Base-by-base conservation (phyloP, 2,797 vertebrate genomes). In the Telmatherina bonti region DNA sequence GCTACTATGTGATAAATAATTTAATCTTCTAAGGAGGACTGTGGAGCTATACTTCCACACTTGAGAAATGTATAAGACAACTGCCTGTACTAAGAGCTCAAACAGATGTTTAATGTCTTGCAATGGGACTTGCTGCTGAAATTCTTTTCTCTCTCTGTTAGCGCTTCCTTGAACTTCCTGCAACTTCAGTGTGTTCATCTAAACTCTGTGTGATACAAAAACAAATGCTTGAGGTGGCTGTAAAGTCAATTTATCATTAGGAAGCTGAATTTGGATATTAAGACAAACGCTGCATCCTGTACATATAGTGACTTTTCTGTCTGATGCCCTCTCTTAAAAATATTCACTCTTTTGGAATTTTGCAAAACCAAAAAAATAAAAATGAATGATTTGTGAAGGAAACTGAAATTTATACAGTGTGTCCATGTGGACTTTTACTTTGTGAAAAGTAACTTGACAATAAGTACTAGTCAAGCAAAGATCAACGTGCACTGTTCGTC, bases 31-130 rank as follows among this genome's bases (percentile, higher is more conserved):
- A 16, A 51, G 8, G 57, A 56, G 51, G 33, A 64, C 41, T 59
- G 70, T 49, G 9, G 16, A 64, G 62, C 54, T 62, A 15, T 33
- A 35, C 38, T 78, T 82, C 51, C 35, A 67, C 27, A 54, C 65
- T 75, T 16, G 49, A 81, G 54, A 85, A 85, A 72, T 54, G 33
- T 69, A 75, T 27, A 68, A 65, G 59, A 80, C 62, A 74, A 74
- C 59, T 62, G 56, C 5, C 62, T 75, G 54, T 49, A 26, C 72
- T 74, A 72, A 85, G 75, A 83, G 68, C 72, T 74, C 78, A 65
- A 84, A 84, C 87, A 85, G 78, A 88, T 87, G 79, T 85, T 79
- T 57, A 65, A 53, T 78, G 70, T 80, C 81, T 85, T 62, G 27
- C 65, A 62, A 30, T 76, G 70, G 58, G 49, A 81, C 63, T 61